Conservation (phyloP, 2,888 invertebrate genomes). For the Meiosimyza decipiens region DNA sequence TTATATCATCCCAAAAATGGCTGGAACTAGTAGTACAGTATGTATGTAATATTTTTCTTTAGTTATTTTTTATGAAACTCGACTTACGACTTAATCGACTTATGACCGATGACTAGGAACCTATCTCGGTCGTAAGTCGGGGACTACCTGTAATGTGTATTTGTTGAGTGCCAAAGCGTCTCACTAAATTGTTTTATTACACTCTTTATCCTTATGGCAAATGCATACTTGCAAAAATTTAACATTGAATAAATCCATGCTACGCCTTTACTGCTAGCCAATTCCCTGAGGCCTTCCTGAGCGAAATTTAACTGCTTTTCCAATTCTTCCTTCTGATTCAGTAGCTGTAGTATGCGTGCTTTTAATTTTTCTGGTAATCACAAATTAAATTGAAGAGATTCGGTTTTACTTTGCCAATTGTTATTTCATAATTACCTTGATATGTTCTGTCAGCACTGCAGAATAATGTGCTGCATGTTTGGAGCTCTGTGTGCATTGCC, state of each 20-base stretch:
- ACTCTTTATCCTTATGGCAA: background rate
- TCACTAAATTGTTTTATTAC: background rate
- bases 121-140: no score
- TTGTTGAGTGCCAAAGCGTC: background rate
- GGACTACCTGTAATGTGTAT: no score
- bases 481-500: constrained; percentile 63
- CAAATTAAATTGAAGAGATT: constrained; percentile 12
- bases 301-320: constrained; percentile 57
- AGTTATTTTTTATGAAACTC: no score
- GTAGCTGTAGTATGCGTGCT: constrained; percentile 57
- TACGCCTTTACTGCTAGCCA: constrained; percentile 60
- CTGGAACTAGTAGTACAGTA: no score
- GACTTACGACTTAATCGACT: no score
- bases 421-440: constrained; percentile 53
- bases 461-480: constrained; percentile 63
- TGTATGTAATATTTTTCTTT: no score
- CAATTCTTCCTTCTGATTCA: constrained; percentile 58
- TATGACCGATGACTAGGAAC: no score
- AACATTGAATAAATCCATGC: constrained; percentile 65
- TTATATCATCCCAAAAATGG: no score
- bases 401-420: constrained; percentile 4
- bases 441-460: constrained; percentile 63
- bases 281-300: constrained; percentile 57
- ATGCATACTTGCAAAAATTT: constrained; percentile 65
- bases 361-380: constrained; percentile 58